Conservation (phyloP, 2,888 invertebrate genomes). For the Entomobrya proxima region DNA sequence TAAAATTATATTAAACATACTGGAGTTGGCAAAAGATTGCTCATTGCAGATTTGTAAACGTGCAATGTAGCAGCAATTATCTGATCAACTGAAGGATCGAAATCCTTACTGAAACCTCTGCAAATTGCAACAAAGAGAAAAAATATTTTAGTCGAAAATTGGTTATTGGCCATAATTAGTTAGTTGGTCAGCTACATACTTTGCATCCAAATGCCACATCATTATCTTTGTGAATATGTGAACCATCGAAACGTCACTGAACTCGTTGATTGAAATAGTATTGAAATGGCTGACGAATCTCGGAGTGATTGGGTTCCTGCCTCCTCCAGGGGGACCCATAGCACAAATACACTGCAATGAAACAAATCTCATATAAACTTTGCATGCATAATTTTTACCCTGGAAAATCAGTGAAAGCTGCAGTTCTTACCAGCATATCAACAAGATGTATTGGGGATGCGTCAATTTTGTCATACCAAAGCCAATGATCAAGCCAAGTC, state of each 20-base stretch:
- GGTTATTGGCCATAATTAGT: too few relatives aligned
- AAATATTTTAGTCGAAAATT: too few relatives aligned
- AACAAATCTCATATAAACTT: slow-evolving; percentile 22
- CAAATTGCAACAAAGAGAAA: slow-evolving; percentile 44
- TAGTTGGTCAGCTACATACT: slow-evolving; percentile 28
- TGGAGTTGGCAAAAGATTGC: slow-evolving; percentile 92
- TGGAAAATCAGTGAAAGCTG: too few relatives aligned
- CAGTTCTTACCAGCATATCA: slow-evolving; percentile 80
- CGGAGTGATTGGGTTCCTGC: slow-evolving; percentile 89
- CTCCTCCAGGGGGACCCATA: slow-evolving; percentile 91
- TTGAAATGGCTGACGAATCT: slow-evolving; percentile 92
- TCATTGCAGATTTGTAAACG: slow-evolving; percentile 89
- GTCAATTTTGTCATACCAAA: slow-evolving; percentile 91
- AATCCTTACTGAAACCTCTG: slow-evolving; percentile 95
- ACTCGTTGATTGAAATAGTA: slow-evolving; percentile 90
- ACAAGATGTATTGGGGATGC: slow-evolving; percentile 87
- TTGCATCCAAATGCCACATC: slow-evolving; percentile 89
- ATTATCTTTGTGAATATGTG: slow-evolving; percentile 94
- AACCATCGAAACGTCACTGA: slow-evolving; percentile 90
- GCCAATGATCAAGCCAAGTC: slow-evolving; percentile 92
- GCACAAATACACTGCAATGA: slow-evolving; percentile 86
- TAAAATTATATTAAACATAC: too few relatives aligned
- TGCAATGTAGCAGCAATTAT: slow-evolving; percentile 91
- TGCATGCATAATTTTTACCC: background rate
- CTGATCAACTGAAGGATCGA: slow-evolving; percentile 93